Evolutionary conservation across 2,888 invertebrate genomes (phyloP).

Genomic region (Tetrapedia diversipes): DNA sequence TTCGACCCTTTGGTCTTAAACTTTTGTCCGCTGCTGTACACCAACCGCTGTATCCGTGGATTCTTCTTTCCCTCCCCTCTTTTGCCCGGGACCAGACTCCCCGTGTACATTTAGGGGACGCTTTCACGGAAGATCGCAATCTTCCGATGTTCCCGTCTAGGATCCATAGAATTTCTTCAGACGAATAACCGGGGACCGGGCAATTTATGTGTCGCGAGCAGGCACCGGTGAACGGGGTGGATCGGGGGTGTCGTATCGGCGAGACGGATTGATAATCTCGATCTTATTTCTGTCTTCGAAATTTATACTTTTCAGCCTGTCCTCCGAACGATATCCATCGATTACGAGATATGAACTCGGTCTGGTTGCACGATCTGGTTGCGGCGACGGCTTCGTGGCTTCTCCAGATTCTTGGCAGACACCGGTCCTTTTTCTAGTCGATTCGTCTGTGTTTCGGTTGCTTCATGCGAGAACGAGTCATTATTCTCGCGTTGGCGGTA

Average conservation of each 20-base stretch:
- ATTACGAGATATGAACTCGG: too few species aligned
- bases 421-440: too few species aligned
- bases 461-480: too few species aligned
- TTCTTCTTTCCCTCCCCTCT: slow-evolving; percentile 28
- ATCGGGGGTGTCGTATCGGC: slow-evolving; percentile 20
- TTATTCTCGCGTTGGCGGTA: too few species aligned
- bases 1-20: too few species aligned
- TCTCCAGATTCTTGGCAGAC: too few species aligned
- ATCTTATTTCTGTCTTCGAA: neutral
- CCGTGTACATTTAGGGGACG: slow-evolving; percentile 24
- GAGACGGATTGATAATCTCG: slow-evolving; percentile 24
- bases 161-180: slow-evolving; percentile 37
- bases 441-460: too few species aligned
- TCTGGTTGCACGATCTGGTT: too few species aligned
- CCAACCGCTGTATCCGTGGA: too few species aligned
- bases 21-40: too few species aligned
- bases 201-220: slow-evolving; percentile 54
- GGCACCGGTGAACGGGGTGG: slow-evolving; percentile 22
- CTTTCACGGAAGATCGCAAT: slow-evolving; percentile 58
- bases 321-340: neutral
- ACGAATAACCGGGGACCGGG: slow-evolving; percentile 24
- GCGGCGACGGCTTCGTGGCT: too few species aligned
- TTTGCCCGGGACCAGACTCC: slow-evolving; percentile 4
- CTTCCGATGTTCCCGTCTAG: slow-evolving; percentile 48
- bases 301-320: neutral